phyloP scores from a whole-genome alignment of 30 jellyfish, hydroid and myxozoan genomes.

The Chrysaora quinquecirrha region DNA sequence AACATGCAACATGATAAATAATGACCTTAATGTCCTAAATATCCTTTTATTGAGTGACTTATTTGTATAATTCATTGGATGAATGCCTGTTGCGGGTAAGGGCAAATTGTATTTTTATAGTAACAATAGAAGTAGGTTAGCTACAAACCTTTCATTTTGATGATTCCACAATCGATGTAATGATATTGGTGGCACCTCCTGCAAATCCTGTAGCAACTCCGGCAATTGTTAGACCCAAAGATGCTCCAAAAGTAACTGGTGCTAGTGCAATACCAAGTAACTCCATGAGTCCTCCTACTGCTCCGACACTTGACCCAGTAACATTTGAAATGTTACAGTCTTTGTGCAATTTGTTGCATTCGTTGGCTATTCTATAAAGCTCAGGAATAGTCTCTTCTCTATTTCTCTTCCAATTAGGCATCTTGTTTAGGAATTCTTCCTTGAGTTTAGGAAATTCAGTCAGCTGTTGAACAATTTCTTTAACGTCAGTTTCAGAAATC shows the following conservation, averaged over 20 bases:
- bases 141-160: conserved; percentile 36
- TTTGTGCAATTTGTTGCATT: conserved; percentile 26
- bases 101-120: too few species aligned
- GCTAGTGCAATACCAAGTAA: conserved; percentile 21
- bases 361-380: conserved; percentile 18
- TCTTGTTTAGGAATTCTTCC: conserved; percentile 3
- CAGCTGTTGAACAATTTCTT: conserved; percentile 11
- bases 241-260: conserved; percentile 41
- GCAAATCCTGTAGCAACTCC: conserved; percentile 46
- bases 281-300: conserved; percentile 48
- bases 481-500: conserved; percentile 3
- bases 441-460: neutral
- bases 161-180: conserved; percentile 32
- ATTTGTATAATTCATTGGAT: too few species aligned
- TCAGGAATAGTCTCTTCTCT: conserved; percentile 5
- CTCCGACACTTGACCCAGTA: conserved; percentile 50
- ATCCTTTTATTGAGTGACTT: too few species aligned
- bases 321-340: conserved; percentile 49
- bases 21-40: too few species aligned
- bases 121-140: neutral
- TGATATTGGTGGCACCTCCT: conserved; percentile 41
- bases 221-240: conserved; percentile 24
- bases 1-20: too few species aligned
- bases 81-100: too few species aligned
- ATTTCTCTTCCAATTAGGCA: conserved; percentile 16